Evolutionary conservation across 2,888 invertebrate species (phyloP).

Genomic region (Polia nebulosa): DNA sequence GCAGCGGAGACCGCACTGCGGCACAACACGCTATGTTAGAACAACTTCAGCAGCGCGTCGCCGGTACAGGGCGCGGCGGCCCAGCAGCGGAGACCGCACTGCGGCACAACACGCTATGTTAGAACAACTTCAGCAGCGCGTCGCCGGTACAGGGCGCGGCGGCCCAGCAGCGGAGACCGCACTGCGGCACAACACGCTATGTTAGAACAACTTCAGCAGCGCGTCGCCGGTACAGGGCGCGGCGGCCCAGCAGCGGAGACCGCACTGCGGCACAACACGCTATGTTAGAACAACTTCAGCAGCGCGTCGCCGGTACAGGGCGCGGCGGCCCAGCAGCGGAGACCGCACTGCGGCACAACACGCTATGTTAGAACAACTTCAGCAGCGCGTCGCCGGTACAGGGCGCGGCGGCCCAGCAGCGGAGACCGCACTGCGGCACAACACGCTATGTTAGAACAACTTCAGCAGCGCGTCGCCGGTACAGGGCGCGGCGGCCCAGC

Average conservation of each 20-base stretch:
- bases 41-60: constrained; percentile 78
- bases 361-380: too few relatives aligned
- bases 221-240: constrained; percentile 75
- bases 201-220: constrained; percentile 77
- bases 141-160: constrained; percentile 75
- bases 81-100: constrained; percentile 76
- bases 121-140: constrained; percentile 76
- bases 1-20: constrained; percentile 75
- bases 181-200: constrained; percentile 71
- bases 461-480: constrained; percentile 79
- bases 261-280: constrained; percentile 68
- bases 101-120: too few relatives aligned
- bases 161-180: constrained; percentile 73
- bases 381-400: constrained; percentile 79
- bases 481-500: constrained; percentile 70
- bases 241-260: constrained; percentile 73
- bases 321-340: constrained; percentile 75
- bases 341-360: constrained; percentile 67
- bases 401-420: constrained; percentile 72
- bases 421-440: constrained; percentile 70
- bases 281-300: constrained; percentile 75
- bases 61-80: constrained; percentile 70
- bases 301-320: constrained; percentile 76
- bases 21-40: too few relatives aligned
- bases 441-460: too few relatives aligned